phyloP scores from a whole-genome alignment of 2,113 vertebrate species.

The Dromaius novaehollandiae region DNA sequence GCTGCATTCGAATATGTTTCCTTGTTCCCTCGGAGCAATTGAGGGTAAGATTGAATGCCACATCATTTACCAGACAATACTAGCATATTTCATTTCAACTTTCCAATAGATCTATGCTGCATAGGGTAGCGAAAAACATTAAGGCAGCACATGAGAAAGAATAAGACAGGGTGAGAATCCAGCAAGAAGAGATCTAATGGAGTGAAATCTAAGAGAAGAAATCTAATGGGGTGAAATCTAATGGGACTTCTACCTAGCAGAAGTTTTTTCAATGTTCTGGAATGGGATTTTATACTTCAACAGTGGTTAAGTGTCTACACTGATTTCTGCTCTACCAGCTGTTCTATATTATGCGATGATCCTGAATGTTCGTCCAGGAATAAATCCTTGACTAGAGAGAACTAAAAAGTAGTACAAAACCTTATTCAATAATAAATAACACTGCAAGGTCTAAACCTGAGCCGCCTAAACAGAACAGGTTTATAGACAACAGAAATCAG shows the following conservation, averaged over 20 bases:
- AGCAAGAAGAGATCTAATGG: neutral
- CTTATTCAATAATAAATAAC: neutral
- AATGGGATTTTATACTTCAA: neutral
- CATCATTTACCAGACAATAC: neutral
- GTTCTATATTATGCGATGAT: neutral
- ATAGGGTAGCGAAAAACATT: neutral
- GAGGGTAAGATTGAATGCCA: neutral
- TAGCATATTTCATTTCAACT: neutral
- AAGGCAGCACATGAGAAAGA: neutral
- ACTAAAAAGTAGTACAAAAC: neutral
- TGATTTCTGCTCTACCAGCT: neutral
- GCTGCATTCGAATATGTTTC: neutral
- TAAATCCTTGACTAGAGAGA: neutral
- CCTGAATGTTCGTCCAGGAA: neutral
- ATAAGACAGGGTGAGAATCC: rapidly evolving
- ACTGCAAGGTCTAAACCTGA: neutral
- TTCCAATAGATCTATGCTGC: neutral
- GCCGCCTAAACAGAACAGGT: neutral
- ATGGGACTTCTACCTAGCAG: neutral
- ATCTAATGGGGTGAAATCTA: neutral
- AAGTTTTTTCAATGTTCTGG: neutral
- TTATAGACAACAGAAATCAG: neutral
- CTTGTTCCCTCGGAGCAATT: neutral
- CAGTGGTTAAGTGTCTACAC: neutral
- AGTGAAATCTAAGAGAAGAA: neutral